These are phyloP conservation scores for Leptopilina drosophilae DNA, from an alignment of 2,888 invertebrate species.

Conservation along the genomic window DNA sequence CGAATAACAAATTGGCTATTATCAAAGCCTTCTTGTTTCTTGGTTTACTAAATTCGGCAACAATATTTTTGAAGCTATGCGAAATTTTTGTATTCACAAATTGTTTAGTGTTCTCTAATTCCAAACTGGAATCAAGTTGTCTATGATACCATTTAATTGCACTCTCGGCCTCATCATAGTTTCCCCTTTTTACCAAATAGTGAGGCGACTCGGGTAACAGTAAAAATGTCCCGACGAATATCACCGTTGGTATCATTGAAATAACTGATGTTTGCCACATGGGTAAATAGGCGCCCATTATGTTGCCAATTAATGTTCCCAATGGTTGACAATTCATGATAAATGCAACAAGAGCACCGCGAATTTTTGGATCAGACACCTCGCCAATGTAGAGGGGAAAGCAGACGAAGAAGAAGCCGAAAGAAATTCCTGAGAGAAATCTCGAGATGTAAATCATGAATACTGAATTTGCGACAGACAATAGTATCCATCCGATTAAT, in stretches of 20 bases:
- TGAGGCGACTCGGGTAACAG: conserved; percentile 70
- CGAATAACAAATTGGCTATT: conserved; percentile 61
- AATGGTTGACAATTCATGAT: conserved; percentile 65
- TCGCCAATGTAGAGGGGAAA: conserved; percentile 68
- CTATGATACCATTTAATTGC: conserved; percentile 68
- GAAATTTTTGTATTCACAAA: conserved; percentile 60
- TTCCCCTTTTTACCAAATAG: conserved; percentile 57
- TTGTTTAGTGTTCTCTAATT: conserved; percentile 60
- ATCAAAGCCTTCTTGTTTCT: conserved; percentile 61
- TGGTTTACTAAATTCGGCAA: conserved; percentile 49
- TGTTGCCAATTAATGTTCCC: conserved; percentile 66
- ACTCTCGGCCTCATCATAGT: conserved; percentile 59
- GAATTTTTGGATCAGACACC: conserved; percentile 65
- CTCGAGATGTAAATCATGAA: conserved; percentile 61
- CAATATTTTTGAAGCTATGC: conserved; percentile 46
- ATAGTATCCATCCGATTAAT: conserved; percentile 58
- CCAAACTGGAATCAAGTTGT: conserved; percentile 59
- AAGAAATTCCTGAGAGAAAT: conserved; percentile 59
- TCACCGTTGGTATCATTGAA: conserved; percentile 61
- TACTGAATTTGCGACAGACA: conserved; percentile 58
- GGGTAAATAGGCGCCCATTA: conserved; percentile 66
- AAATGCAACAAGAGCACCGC: conserved; percentile 67
- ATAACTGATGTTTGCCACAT: conserved; percentile 64
- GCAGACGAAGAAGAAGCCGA: conserved; percentile 66
- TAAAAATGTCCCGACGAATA: conserved; percentile 61